Percentiles rank a stretch among this genome's conserved stretches.
phyloP scores from a whole-genome alignment of 1,140 invertebrate genomes.

The Spodoptera frugiperda region DNA sequence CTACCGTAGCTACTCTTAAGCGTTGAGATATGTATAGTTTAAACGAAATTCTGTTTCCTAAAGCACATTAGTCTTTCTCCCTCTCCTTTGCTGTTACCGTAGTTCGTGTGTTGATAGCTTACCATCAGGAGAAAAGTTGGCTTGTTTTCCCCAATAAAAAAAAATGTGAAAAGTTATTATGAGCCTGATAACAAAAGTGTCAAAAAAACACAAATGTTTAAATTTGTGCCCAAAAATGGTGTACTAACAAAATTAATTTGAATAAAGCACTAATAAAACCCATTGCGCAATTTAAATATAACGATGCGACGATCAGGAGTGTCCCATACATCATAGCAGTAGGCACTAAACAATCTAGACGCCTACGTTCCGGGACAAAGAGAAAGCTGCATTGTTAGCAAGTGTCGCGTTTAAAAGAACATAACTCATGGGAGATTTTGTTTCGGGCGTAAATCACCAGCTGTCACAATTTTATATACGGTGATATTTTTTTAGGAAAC shows the following conservation, averaged over 20 bases:
- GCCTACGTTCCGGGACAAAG: slow-evolving; percentile 65
- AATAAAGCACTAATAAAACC: slow-evolving; percentile 27
- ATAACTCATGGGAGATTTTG: slow-evolving; percentile 75
- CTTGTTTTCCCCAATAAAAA: no score
- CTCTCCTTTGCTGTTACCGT: no score
- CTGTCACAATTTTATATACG: slow-evolving; percentile 51
- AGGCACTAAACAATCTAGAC: slow-evolving; percentile 59
- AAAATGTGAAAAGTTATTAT: no score
- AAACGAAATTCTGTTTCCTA: background rate
- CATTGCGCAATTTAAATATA: slow-evolving; percentile 18
- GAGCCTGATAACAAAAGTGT: no score
- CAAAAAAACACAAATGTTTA: no score
- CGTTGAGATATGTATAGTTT: background rate
- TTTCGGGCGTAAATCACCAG: slow-evolving; percentile 60
- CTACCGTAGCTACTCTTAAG: no score
- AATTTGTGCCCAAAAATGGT: background rate
- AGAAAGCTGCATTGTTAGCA: slow-evolving; percentile 77
- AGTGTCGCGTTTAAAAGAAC: slow-evolving; percentile 66
- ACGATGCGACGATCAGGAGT: slow-evolving; percentile 26
- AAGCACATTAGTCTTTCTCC: no score
- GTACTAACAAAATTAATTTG: slow-evolving; percentile 12
- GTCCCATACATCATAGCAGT: slow-evolving; percentile 34
- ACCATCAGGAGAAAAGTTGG: no score
- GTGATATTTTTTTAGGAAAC: slow-evolving; percentile 43
- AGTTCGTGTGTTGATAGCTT: no score